These are phyloP conservation scores for Chloebia gouldiae DNA, from an alignment of 2,113 vertebrate species.

Conservation along the genomic window DNA sequence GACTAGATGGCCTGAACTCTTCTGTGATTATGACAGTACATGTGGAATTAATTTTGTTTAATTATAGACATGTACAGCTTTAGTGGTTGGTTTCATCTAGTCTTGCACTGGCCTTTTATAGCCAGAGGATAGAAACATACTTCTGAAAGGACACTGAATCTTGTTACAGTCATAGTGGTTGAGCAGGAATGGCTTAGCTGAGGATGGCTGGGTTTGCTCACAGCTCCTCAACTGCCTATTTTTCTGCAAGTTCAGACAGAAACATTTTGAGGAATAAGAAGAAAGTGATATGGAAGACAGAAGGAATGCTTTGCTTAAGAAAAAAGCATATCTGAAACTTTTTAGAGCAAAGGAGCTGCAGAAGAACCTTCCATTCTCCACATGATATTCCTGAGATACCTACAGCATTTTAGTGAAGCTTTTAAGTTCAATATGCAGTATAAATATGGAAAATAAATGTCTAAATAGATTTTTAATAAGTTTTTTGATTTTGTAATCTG, in stretches of 20 bases:
- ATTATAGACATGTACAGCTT: background rate
- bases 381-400: background rate
- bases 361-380: background rate
- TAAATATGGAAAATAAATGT: background rate
- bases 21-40: fast-evolving
- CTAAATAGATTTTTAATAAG: background rate
- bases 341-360: background rate
- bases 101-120: background rate
- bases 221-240: background rate
- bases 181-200: background rate
- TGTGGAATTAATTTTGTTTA: background rate
- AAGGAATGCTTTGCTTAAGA: background rate
- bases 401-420: background rate
- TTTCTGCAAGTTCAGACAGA: background rate
- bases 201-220: background rate
- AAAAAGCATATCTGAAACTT: background rate
- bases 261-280: background rate
- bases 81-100: background rate
- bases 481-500: background rate
- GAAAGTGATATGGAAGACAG: background rate
- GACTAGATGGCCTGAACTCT: too few relatives aligned
- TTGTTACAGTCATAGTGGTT: background rate
- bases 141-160: background rate
- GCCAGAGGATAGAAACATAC: background rate
- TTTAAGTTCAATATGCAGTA: background rate